Conservation (phyloP, 2,113 vertebrate genomes). For the Ameiurus melas region DNA sequence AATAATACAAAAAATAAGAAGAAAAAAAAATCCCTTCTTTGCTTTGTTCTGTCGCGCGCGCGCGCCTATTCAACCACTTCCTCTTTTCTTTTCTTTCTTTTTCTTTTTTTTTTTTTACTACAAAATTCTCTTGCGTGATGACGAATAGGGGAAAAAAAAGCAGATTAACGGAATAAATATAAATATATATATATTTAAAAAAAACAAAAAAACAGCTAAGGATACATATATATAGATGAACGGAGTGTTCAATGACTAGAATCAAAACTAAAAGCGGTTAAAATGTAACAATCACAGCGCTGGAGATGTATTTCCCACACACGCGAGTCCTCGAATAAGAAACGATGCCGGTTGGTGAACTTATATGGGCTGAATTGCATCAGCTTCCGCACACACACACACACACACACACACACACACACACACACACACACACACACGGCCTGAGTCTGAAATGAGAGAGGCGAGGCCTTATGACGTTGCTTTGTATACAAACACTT, state of each 20-base stretch:
- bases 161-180: neutral
- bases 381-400: constrained; percentile 55
- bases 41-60: neutral
- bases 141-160: neutral
- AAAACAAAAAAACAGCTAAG: neutral
- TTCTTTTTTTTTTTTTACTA: neutral
- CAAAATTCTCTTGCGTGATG: neutral
- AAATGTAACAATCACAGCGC: neutral
- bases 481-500: constrained; percentile 72
- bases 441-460: neutral
- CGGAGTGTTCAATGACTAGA: neutral
- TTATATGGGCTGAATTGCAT: constrained; percentile 67
- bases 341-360: neutral
- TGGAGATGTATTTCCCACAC: neutral
- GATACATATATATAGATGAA: neutral
- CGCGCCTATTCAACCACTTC: neutral
- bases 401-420: neutral
- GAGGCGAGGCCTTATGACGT: neutral
- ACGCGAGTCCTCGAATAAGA: neutral
- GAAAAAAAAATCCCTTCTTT: neutral
- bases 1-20: neutral
- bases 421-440: neutral
- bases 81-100: too few relatives aligned
- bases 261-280: neutral
- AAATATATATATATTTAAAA: too few relatives aligned